Percentiles rank a stretch among this genome's conserved stretches.
These are phyloP conservation scores for Apamea sordens DNA, from an alignment of 2,888 invertebrate genomes.

Conservation along the genomic window DNA sequence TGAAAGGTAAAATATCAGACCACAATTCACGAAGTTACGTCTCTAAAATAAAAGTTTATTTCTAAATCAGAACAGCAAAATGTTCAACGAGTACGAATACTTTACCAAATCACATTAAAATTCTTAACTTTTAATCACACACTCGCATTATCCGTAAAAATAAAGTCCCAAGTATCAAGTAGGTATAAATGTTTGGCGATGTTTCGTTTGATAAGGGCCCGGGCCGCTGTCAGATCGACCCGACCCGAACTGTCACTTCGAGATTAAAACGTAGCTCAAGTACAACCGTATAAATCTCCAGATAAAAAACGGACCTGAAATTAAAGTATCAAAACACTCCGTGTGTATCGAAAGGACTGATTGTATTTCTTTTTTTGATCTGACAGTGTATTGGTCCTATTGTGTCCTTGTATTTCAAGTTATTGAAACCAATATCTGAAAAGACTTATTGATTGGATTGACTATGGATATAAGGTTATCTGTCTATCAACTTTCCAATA, in stretches of 20 bases:
- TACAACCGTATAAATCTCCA: slow-evolving; percentile 52
- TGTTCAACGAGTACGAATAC: slow-evolving; percentile 9
- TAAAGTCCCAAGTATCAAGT: slow-evolving; percentile 59
- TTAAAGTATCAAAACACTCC: slow-evolving; percentile 48
- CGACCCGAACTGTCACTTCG: slow-evolving; percentile 60
- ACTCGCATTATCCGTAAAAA: slow-evolving; percentile 41
- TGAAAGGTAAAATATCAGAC: background rate
- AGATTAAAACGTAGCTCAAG: slow-evolving; percentile 63
- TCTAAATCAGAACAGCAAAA: slow-evolving; percentile 1
- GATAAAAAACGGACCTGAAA: slow-evolving; percentile 43
- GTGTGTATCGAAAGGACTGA: slow-evolving; percentile 21
- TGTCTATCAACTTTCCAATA: slow-evolving; percentile 31
- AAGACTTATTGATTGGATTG: slow-evolving; percentile 16
- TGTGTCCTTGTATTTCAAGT: slow-evolving; percentile 12
- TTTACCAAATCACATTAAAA: slow-evolving; percentile 38
- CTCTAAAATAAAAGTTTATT: slow-evolving; percentile 19
- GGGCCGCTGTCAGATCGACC: slow-evolving; percentile 61
- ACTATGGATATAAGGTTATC: slow-evolving; percentile 1
- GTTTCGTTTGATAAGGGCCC: slow-evolving; percentile 61
- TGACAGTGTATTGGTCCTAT: slow-evolving; percentile 34
- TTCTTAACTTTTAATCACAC: slow-evolving; percentile 39
- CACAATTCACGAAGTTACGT: background rate
- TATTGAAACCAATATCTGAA: slow-evolving; percentile 19
- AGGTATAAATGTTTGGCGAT: slow-evolving; percentile 54
- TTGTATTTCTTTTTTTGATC: slow-evolving; percentile 40